phyloP scores from a whole-genome alignment of 1,140 invertebrate genomes.

The Lepidotrigona ventralis region DNA sequence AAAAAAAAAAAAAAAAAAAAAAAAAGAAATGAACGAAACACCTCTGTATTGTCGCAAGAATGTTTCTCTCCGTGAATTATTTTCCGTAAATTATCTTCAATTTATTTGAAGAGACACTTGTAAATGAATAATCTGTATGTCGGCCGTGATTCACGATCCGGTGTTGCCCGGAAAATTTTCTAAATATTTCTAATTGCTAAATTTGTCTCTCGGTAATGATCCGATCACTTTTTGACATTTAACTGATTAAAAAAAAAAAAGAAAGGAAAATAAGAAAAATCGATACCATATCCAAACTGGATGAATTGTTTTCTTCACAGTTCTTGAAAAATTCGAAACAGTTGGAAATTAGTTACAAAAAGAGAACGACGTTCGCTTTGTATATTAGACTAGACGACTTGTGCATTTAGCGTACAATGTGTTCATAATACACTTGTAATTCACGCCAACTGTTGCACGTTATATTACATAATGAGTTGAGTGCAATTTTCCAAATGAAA shows the following conservation, averaged over 20 bases:
- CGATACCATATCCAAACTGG: neutral
- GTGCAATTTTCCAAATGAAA: neutral
- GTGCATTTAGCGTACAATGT: neutral
- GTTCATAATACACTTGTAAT: conserved; percentile 14
- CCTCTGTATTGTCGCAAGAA: neutral
- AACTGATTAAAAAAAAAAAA: neutral
- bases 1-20: no score
- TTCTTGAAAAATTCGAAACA: neutral
- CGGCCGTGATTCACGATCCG: neutral
- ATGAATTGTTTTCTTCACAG: neutral
- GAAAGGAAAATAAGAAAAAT: neutral
- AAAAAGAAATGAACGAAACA: no score
- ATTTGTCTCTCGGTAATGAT: neutral
- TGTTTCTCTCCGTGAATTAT: neutral
- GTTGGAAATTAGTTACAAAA: neutral
- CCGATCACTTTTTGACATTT: neutral
- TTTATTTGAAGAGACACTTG: neutral
- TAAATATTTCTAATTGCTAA: neutral
- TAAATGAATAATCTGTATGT: neutral
- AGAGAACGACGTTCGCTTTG: neutral
- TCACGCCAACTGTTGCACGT: conserved; percentile 25
- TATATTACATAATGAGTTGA: conserved; percentile 5
- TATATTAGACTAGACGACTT: neutral
- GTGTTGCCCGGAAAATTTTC: neutral
- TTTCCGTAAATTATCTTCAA: neutral